These are phyloP conservation scores for Orycteropus afer DNA, from an alignment of 2,113 vertebrate genomes.

Conservation along the genomic window DNA sequence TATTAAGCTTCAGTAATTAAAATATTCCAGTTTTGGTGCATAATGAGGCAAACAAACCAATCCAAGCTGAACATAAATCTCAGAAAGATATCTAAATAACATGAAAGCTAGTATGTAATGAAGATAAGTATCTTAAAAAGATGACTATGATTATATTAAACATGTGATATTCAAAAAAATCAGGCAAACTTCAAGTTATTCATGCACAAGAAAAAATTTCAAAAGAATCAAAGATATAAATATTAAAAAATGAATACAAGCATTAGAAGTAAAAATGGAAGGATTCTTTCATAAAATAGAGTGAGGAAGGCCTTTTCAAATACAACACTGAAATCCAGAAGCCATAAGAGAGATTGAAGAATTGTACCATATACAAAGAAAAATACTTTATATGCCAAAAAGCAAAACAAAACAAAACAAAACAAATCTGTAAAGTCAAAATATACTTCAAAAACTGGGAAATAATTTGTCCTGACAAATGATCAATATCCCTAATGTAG, in stretches of 20 bases:
- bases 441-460: background rate
- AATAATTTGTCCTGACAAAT: background rate
- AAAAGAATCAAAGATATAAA: background rate
- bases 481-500: background rate
- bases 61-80: background rate
- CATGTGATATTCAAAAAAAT: background rate
- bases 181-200: background rate
- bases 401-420: background rate
- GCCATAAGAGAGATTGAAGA: background rate
- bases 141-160: background rate
- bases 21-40: background rate
- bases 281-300: background rate
- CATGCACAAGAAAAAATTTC: background rate
- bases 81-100: background rate
- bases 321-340: background rate
- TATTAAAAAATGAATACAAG: background rate
- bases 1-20: background rate
- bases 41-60: constrained; percentile 15
- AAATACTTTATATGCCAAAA: too few relatives aligned
- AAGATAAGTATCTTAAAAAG: background rate
- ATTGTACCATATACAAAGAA: background rate
- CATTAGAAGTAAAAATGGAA: background rate
- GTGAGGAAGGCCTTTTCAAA: background rate
- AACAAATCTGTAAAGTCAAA: background rate
- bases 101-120: background rate